Conservation (phyloP, 2,797 vertebrate genomes). For the Coracias cyanogaster region DNA sequence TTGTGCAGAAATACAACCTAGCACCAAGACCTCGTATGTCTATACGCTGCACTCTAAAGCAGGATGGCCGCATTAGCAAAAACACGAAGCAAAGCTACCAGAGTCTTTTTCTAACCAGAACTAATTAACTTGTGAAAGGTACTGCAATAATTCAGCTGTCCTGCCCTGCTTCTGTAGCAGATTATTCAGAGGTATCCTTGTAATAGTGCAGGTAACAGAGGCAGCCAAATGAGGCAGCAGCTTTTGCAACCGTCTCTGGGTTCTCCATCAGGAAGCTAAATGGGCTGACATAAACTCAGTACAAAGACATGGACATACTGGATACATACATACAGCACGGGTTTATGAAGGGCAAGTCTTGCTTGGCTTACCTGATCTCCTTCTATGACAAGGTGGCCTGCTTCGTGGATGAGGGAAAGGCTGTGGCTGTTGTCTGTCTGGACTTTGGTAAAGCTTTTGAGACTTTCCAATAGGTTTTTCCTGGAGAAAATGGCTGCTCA, state of each 20-base stretch:
- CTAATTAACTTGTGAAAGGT: neutral
- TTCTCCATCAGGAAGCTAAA: neutral
- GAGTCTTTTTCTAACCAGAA: neutral
- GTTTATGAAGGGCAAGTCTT: no score
- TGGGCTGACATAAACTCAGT: neutral
- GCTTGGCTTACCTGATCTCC: neutral
- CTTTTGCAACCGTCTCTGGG: neutral
- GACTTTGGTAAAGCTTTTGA: neutral
- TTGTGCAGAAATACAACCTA: neutral
- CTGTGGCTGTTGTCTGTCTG: neutral
- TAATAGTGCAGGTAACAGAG: neutral
- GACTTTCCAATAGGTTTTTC: neutral
- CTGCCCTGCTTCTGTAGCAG: neutral
- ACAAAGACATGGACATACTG: neutral
- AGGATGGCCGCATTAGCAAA: neutral
- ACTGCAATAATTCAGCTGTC: neutral
- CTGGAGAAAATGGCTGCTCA: neutral
- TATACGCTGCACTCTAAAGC: neutral
- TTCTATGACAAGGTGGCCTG: neutral
- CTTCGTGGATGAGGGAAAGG: neutral
- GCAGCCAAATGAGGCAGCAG: fast-evolving
- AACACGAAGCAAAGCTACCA: neutral
- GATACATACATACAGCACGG: neutral
- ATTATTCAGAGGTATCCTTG: neutral
- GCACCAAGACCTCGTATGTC: neutral